A percentile compares a stretch with the other conserved stretches of the same genome.
phyloP scores from a whole-genome alignment of 2,888 invertebrate species.

The Lobophora halterata region DNA sequence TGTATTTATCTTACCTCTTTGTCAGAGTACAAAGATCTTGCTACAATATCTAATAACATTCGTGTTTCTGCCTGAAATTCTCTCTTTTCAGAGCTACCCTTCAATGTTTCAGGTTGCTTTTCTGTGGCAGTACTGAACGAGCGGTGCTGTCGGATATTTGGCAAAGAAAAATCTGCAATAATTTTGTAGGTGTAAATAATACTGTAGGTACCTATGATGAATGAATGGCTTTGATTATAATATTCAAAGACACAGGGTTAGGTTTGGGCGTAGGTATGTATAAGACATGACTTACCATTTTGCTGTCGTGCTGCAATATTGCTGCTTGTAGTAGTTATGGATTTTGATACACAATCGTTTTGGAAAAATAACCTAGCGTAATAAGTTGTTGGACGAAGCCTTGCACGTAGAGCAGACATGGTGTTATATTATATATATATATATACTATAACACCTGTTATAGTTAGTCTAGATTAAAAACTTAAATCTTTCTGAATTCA shows the following conservation, averaged over 20 bases:
- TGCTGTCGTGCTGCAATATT: conserved; percentile 28
- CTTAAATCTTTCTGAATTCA: no score
- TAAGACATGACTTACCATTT: conserved; percentile 25
- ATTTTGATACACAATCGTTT: conserved; percentile 43
- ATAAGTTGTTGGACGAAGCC: conserved; percentile 43
- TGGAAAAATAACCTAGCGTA: conserved; percentile 52
- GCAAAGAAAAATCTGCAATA: conserved; percentile 23
- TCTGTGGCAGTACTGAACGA: conserved; percentile 51
- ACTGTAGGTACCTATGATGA: neutral
- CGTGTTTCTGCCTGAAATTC: conserved; percentile 98
- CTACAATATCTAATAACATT: conserved; percentile 97
- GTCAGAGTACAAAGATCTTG: conserved; percentile 97
- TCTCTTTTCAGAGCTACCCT: conserved; percentile 85
- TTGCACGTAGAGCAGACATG: conserved; percentile 62
- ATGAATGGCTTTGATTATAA: no score
- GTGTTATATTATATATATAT: no score
- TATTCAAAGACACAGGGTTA: no score
- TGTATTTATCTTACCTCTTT: conserved; percentile 86
- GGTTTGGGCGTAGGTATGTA: no score
- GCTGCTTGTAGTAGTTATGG: conserved; percentile 35
- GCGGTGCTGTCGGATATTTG: conserved; percentile 28
- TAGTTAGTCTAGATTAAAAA: no score
- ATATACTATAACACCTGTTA: no score
- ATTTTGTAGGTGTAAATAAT: neutral
- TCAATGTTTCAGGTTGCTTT: conserved; percentile 62